phyloP scores from a whole-genome alignment of 1,140 invertebrate genomes.

The Atta colombica region DNA sequence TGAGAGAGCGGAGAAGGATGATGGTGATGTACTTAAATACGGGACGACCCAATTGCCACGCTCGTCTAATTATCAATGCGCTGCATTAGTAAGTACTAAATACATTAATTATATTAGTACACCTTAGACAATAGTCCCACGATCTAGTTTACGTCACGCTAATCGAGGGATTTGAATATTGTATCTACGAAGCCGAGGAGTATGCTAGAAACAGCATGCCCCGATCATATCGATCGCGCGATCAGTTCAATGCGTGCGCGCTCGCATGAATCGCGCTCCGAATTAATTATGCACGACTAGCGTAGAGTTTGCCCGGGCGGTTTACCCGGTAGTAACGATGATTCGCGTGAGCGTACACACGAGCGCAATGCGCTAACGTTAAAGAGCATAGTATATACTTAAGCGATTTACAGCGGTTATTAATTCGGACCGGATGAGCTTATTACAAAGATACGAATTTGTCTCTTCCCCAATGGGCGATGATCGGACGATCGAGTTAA shows the following conservation, averaged over 20 bases:
- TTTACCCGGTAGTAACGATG: constrained; percentile 48
- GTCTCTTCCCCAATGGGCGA: neutral
- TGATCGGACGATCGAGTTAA: constrained; percentile 27
- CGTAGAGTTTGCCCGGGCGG: constrained; percentile 36
- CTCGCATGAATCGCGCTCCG: constrained; percentile 17
- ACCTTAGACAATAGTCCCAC: constrained; percentile 23
- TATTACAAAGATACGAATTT: constrained; percentile 55
- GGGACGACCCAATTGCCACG: constrained; percentile 2
- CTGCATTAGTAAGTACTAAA: constrained; percentile 39
- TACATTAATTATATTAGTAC: constrained; percentile 49
- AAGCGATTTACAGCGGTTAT: constrained; percentile 47
- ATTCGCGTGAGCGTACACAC: constrained; percentile 30
- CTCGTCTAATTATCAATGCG: constrained; percentile 8
- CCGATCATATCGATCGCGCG: constrained; percentile 47
- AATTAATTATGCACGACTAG: constrained; percentile 60
- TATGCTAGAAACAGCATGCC: neutral
- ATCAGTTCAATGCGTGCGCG: constrained; percentile 41
- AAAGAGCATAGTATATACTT: constrained; percentile 48
- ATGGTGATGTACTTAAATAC: constrained; percentile 38
- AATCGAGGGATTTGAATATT: neutral
- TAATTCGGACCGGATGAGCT: constrained; percentile 44
- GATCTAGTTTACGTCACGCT: constrained; percentile 11
- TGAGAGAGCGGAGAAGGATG: neutral
- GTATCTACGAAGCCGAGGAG: neutral
- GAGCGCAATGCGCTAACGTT: neutral